These are phyloP conservation scores for Germaria angustata DNA, from an alignment of 2,888 invertebrate genomes.

Conservation along the genomic window DNA sequence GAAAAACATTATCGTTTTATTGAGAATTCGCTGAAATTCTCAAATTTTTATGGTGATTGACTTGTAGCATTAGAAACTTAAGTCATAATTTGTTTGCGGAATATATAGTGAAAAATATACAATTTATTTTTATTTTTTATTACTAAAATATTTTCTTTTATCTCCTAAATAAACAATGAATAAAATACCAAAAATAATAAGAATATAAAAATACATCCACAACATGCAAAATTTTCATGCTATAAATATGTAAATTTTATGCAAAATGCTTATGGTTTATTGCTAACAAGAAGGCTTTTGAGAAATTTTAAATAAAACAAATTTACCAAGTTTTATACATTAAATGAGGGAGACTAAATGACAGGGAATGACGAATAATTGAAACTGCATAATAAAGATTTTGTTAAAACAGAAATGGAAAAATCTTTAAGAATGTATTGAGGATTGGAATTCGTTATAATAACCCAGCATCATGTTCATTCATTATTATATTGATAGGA, in stretches of 20 bases:
- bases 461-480: too few species aligned
- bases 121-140: too few species aligned
- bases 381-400: background rate
- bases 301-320: background rate
- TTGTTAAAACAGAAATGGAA: background rate
- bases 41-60: too few species aligned
- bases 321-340: background rate
- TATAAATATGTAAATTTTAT: slow-evolving; percentile 13
- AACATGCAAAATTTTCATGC: background rate
- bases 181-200: background rate
- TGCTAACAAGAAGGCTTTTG: background rate
- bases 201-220: background rate
- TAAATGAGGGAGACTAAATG: slow-evolving; percentile 14
- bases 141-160: too few species aligned
- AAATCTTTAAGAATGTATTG: background rate
- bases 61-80: too few species aligned
- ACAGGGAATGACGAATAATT: background rate
- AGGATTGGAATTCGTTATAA: background rate
- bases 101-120: too few species aligned
- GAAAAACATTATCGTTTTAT: too few species aligned
- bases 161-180: too few species aligned
- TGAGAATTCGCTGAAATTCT: too few species aligned
- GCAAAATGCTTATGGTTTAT: background rate
- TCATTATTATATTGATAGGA: background rate
- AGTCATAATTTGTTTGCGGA: too few species aligned